Base-by-base conservation (phyloP, 2,888 invertebrate genomes). In the Orchestes rusci region DNA sequence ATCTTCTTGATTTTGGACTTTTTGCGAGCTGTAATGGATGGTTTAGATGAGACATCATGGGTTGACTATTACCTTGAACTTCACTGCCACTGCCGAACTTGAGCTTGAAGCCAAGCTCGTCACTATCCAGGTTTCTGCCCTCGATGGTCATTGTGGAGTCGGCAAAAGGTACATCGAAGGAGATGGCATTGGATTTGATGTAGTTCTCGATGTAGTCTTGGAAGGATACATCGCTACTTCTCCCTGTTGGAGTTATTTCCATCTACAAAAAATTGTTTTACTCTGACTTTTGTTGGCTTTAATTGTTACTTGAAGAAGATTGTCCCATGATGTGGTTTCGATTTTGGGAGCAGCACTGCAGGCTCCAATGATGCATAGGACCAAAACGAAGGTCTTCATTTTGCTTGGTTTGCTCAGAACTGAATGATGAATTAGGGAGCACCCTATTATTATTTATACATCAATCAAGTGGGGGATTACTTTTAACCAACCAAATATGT, bases 1-100 rank as follows among this genome's bases (percentile, higher is more conserved):
- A 88, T 81, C 72, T 86, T 87, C 75, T 83, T 85, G 59, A 87
- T 73, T 70, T 86, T 87, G 54, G 82, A 80, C 63, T 82, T 84
- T 63, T 82, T 84, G 83, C 80, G 41, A 80, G 72, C 72, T 44
- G 27, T 31, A 45, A 75, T 76, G n/a, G 87, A 86, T 54, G 87
- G 65, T 60, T 80, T 78, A 69, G 87, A 79, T 60, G 81, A 79
- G 37, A 85, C 79, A 63, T 88, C 86, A 61, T 87, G 86, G 50
- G 79, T n/a, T n/a, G n/a, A n/a, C n/a, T n/a, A n/a, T n/a, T n/a
- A n/a, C n/a, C n/a, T n/a, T n/a, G n/a, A n/a, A n/a, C n/a, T n/a
- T 57, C 59, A 17, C 54, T 53, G 16, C 66, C 65, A 27, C 41
- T 36, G 43, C 72, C 67, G 56, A 79, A 72, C 60, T 82, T 81